Percentiles rank a stretch among this genome's conserved stretches.
Evolutionary conservation across 1,140 invertebrate species (phyloP).

Genomic region (Drosophila bifasciata): DNA sequence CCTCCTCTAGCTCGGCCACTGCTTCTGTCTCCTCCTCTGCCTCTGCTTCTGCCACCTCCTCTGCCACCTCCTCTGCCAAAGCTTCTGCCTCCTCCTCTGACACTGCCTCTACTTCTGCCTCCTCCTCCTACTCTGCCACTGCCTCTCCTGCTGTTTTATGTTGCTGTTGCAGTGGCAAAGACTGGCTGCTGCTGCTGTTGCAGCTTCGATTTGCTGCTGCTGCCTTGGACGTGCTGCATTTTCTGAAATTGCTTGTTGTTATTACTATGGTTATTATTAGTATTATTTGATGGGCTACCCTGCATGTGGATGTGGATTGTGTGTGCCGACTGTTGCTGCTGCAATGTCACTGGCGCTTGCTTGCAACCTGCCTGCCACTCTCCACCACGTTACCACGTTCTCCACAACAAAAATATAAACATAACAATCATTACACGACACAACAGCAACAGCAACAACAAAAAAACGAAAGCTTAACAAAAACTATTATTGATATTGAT

Average conservation of each 20-base stretch:
- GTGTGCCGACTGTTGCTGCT: constrained; percentile 32
- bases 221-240: constrained; percentile 67
- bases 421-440: constrained; percentile 72
- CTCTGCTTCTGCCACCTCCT: background rate
- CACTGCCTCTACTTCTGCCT: constrained; percentile 5
- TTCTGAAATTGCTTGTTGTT: constrained; percentile 80
- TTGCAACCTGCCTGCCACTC: constrained; percentile 21
- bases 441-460: constrained; percentile 32
- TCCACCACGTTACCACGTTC: constrained; percentile 54
- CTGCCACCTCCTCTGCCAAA: too few relatives aligned
- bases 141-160: constrained; percentile 52
- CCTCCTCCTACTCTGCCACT: background rate
- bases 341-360: constrained; percentile 57
- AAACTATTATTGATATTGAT: constrained; percentile 78
- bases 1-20: too few relatives aligned
- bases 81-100: background rate
- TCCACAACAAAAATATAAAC: constrained; percentile 72
- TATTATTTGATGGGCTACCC: constrained; percentile 58
- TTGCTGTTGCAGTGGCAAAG: constrained; percentile 40
- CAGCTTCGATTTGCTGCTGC: constrained; percentile 55
- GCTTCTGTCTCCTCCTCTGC: background rate
- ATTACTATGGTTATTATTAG: constrained; percentile 81
- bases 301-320: constrained; percentile 8
- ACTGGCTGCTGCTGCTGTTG: constrained; percentile 30
- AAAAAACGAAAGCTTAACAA: constrained; percentile 69